Percentiles rank a stretch among this genome's conserved stretches.
These are phyloP conservation scores for Noctua fimbriata DNA, from an alignment of 2,888 invertebrate genomes.

Conservation along the genomic window DNA sequence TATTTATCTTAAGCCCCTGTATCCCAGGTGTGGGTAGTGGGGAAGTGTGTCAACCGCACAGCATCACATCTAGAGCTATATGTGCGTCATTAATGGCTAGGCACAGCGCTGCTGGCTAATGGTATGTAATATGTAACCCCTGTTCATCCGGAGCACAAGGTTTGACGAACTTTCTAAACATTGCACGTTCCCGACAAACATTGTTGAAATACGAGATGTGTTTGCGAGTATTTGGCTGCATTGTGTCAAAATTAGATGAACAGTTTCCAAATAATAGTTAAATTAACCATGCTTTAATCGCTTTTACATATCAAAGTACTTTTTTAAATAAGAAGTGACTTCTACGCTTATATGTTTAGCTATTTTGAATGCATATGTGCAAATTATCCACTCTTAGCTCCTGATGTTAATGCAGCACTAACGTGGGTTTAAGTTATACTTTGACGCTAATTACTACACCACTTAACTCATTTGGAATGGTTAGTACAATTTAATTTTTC, in stretches of 20 bases:
- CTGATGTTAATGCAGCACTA: conserved; percentile 11
- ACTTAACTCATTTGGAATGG: conserved; percentile 7
- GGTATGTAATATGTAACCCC: conserved; percentile 59
- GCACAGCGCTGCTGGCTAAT: conserved; percentile 52
- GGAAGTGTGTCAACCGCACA: conserved; percentile 56
- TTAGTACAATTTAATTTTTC: not conserved
- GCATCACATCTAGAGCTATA: conserved; percentile 43
- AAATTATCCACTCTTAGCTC: not conserved
- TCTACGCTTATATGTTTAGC: not conserved
- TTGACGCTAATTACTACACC: conserved; percentile 11
- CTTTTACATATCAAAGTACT: not conserved
- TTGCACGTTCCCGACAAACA: conserved; percentile 16
- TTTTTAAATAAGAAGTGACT: not conserved
- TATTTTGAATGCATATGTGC: not conserved
- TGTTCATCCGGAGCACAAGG: conserved; percentile 36
- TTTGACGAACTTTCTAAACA: conserved; percentile 47
- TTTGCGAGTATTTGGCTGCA: not conserved
- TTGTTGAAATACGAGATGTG: conserved; percentile 24
- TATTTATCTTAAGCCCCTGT: conserved; percentile 7
- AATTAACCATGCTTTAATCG: not conserved
- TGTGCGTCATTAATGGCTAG: conserved; percentile 58
- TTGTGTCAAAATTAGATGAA: not conserved
- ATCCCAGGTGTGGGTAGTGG: conserved; percentile 22
- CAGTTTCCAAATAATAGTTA: not conserved
- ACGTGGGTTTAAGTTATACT: conserved; percentile 14